These are phyloP conservation scores for Dioctria rufipes DNA, from an alignment of 2,888 invertebrate species.

Conservation along the genomic window DNA sequence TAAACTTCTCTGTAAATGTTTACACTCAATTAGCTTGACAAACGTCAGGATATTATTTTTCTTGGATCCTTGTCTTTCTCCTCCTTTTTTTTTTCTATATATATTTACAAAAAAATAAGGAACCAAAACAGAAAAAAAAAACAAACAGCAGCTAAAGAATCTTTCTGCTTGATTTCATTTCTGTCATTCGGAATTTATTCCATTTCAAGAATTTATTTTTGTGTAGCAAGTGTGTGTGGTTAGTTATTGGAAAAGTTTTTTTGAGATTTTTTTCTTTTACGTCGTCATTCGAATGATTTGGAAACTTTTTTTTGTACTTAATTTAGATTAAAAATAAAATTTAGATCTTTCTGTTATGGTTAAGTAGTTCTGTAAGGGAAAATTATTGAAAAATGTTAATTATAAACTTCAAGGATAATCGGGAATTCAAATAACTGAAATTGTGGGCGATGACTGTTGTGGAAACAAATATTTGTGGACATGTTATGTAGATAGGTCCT, in stretches of 20 bases:
- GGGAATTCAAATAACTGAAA: too few relatives aligned
- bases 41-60: neutral
- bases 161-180: neutral
- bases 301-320: neutral
- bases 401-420: too few relatives aligned
- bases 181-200: neutral
- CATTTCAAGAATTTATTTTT: neutral
- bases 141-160: neutral
- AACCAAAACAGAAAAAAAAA: too few relatives aligned
- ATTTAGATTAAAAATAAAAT: too few relatives aligned
- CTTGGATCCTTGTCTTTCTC: neutral
- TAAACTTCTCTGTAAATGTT: conserved; percentile 13
- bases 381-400: too few relatives aligned
- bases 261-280: too few relatives aligned
- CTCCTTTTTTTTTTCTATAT: too few relatives aligned
- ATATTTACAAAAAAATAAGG: neutral
- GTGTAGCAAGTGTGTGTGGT: neutral
- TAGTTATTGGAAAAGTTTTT: neutral
- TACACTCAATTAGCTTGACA: conserved; percentile 13
- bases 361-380: too few relatives aligned
- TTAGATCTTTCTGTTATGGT: neutral
- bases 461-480: too few relatives aligned
- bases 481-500: too few relatives aligned
- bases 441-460: too few relatives aligned
- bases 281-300: neutral